A percentile compares a stretch with the other conserved stretches of the same genome.
phyloP scores from a whole-genome alignment of 2,797 vertebrate species.

The Enteromius radiatus region DNA sequence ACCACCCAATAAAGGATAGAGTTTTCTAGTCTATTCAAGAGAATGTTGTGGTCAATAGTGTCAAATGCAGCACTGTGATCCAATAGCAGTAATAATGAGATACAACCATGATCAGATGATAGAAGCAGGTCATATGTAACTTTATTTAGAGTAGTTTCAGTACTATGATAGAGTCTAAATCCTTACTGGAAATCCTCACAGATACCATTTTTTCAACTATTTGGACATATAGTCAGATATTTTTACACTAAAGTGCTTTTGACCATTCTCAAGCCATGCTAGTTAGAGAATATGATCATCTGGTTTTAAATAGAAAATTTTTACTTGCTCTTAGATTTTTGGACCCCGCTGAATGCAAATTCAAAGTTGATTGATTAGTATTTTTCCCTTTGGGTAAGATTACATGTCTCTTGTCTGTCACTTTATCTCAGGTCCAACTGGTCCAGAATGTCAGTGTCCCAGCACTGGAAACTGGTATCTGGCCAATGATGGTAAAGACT shows the following conservation, averaged over 20 bases:
- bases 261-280: neutral
- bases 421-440: slow-evolving; percentile 81
- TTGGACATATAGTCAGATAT: neutral
- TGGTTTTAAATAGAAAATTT: neutral
- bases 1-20: too few relatives aligned
- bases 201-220: neutral
- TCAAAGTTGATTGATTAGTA: neutral
- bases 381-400: neutral
- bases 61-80: too few relatives aligned
- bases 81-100: too few relatives aligned
- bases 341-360: neutral
- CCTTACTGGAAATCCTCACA: too few relatives aligned
- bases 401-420: neutral
- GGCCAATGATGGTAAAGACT: slow-evolving; percentile 88
- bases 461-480: slow-evolving; percentile 87
- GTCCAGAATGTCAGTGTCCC: slow-evolving; percentile 93
- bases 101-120: too few relatives aligned
- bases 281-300: neutral
- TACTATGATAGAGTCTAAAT: too few relatives aligned
- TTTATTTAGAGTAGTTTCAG: too few relatives aligned
- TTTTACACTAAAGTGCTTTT: neutral
- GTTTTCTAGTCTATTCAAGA: too few relatives aligned
- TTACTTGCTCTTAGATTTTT: neutral
- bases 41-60: too few relatives aligned
- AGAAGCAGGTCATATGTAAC: too few relatives aligned